phyloP scores from a whole-genome alignment of 2,888 invertebrate genomes.

The Sesia apiformis region DNA sequence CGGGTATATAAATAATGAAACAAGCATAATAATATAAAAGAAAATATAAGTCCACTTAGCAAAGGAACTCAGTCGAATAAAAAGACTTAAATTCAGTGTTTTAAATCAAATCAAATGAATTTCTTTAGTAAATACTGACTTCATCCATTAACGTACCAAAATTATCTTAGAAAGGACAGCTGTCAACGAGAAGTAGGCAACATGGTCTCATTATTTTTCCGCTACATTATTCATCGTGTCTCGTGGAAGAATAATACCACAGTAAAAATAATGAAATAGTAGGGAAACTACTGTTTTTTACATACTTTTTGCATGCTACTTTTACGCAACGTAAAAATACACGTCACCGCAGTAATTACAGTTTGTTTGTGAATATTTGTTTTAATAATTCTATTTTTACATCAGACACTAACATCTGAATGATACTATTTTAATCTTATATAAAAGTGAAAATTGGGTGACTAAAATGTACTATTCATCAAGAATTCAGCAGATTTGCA shows the following conservation, averaged over 20 bases:
- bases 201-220: constrained; percentile 33
- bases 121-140: constrained; percentile 5
- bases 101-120: constrained; percentile 4
- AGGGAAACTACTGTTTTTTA: no score
- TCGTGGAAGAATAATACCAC: constrained; percentile 18
- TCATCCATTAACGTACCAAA: constrained; percentile 10
- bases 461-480: no score
- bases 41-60: no score
- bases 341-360: not conserved
- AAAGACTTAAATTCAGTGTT: not conserved
- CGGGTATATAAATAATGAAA: no score
- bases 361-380: not conserved
- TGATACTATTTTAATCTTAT: no score
- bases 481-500: no score
- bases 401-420: no score
- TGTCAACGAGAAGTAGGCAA: constrained; percentile 16
- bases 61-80: no score
- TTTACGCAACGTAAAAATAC: not conserved
- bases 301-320: no score
- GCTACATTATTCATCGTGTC: constrained; percentile 35
- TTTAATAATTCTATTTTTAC: no score
- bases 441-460: no score
- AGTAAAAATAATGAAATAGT: not conserved
- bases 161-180: constrained; percentile 19
- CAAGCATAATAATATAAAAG: no score